Evolutionary conservation across 2,797 vertebrate species (phyloP), one percentile per base, ranked within the genome.

Genomic region (Aulostomus chinensis): DNA sequence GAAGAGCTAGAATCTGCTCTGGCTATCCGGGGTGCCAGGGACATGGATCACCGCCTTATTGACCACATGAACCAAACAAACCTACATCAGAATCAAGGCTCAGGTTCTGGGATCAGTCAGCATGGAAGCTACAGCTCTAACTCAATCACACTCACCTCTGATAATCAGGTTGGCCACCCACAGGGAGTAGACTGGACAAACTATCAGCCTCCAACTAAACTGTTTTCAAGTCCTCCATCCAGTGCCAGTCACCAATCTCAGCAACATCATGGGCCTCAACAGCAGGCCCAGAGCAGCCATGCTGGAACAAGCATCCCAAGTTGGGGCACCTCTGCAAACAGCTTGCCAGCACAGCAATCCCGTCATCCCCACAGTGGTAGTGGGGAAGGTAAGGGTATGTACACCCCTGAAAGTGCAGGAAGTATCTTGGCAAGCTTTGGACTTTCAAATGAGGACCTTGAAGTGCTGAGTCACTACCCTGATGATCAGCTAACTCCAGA

Each of bases 391-490:
- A 92, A 90, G 64, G 85, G 73, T 63, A 88, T 92, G 21, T 95
- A 95, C 68, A 94, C 93, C 0, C 93, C 91, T 1, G 94, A 97
- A 62, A 96, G 93, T 17, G 94, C 94, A 10, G 94, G 93, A 66
- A 97, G 93, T 50, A 95, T 97, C 63, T 83, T 98, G 73, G 93
- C 94, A 20, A 95, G 94, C 59, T 96, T 98, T 47, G 96, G 94
- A 61, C 88, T 98, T 61, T 95, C 95, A 50, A 95, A 95, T 10
- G 94, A 96, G 68, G 96, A 98, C 42, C 78, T 98, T 14, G 95
- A 97, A 66, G 92, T 95, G 39, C 90, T 98, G 32, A 97, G 95
- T 76, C 94, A 94, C 39, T 95, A 94, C 61, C 95, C 96, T 1
- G 95, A 96, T 9, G 94, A 96, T 39, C 94, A 96, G 70, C 68